Base-by-base conservation (phyloP, 2,797 vertebrate species). In the Pagetopsis macropterus region DNA sequence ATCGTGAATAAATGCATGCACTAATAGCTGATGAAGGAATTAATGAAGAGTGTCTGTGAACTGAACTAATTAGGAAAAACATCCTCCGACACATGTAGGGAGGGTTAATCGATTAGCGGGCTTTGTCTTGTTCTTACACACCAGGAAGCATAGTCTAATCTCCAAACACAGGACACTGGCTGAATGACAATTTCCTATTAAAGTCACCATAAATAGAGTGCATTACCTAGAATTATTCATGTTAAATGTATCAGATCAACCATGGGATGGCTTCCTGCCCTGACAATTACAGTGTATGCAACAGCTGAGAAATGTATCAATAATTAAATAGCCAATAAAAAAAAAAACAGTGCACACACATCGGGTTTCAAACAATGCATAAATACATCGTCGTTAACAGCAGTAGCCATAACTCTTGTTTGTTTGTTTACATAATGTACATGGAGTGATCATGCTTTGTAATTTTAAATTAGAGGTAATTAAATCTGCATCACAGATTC, bases 61-160 rank as follows among this genome's bases (percentile, higher is more conserved):
- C 68, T 77, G 64, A 75, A 73, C 85, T 86, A 87, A 92, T 88
- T 84, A 87, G 79, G 84, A 79, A 87, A 89, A 90, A 88, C 85
- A 86, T 90, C 81, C 84, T 83, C 82, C 37, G 80, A 87, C 87
- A 81, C 85, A 83, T 70, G 81, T 70, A 67, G 58, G 65, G 74
- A 78, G 80, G 81, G 80, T 77, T 85, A 87, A 91, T 86, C 75
- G 82, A 92, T 89, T 84, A 88, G 76, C 17, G 15, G 65, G 52
- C 83, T 83, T 78, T 72, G 83, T 82, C 75, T 90, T 82, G 87
- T 81, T 76, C 81, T 86, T 75, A 72, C 60, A 87, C 79, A 87
- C 59, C 44, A 83, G 61, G 69, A 87, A 79, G 76, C 58, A 60
- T 10, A 23, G 64, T 66, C 63, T 83, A 76, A 85, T 83, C 76